A percentile compares a stretch with the other conserved stretches of the same genome.
phyloP scores from a whole-genome alignment of 2,797 vertebrate genomes.

The Acanthopagrus latus region DNA sequence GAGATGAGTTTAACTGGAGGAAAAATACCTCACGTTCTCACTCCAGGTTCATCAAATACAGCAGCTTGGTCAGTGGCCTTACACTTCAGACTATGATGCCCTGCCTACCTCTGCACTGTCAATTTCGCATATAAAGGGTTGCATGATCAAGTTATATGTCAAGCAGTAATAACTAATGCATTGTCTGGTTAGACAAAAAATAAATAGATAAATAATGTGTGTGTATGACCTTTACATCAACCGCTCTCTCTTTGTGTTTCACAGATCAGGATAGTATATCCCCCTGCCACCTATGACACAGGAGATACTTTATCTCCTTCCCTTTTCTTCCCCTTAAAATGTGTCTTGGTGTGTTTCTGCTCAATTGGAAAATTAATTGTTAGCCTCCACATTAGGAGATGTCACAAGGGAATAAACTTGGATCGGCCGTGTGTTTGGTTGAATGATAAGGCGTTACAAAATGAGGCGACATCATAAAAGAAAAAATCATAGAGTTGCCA shows the following conservation, averaged over 20 bases:
- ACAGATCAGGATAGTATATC: constrained; percentile 33
- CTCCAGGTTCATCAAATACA: too few relatives aligned
- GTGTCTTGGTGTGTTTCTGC: neutral
- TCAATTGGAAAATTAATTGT: constrained; percentile 19
- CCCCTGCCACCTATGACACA: neutral
- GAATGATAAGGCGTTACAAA: constrained; percentile 1
- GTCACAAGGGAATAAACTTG: neutral
- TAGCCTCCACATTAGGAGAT: neutral
- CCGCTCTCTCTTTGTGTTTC: constrained; percentile 33
- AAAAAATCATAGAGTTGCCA: neutral
- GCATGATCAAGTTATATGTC: too few relatives aligned
- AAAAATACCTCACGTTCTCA: neutral
- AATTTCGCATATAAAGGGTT: too few relatives aligned
- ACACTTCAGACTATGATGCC: too few relatives aligned
- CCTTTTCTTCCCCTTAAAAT: neutral
- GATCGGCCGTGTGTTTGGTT: neutral
- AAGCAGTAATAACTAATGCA: too few relatives aligned
- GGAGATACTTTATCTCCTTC: neutral
- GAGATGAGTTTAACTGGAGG: neutral
- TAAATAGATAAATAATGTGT: too few relatives aligned
- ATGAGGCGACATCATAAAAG: neutral
- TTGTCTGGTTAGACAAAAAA: too few relatives aligned
- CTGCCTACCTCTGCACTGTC: too few relatives aligned
- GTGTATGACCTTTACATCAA: constrained; percentile 58
- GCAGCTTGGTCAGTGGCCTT: too few relatives aligned